These are phyloP conservation scores for Caenorhabditis sp. DNA, from an alignment of 2,888 invertebrate species.

Conservation along the genomic window DNA sequence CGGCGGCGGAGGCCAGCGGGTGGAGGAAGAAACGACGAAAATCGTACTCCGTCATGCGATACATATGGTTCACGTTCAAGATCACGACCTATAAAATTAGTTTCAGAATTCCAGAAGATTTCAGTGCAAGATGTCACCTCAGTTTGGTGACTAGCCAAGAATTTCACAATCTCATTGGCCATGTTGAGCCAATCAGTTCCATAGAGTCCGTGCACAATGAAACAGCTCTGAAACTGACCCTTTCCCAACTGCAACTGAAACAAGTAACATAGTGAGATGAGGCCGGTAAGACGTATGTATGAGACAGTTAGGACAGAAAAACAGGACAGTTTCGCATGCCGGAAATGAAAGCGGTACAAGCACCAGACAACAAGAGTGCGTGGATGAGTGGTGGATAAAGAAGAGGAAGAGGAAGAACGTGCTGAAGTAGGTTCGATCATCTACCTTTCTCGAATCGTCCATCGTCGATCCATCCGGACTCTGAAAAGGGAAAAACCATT, in stretches of 20 bases:
- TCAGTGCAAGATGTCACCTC: too few species aligned
- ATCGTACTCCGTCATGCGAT: slow-evolving; percentile 15
- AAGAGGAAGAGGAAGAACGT: not conserved
- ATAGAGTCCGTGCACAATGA: slow-evolving; percentile 45
- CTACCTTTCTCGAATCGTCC: slow-evolving; percentile 30
- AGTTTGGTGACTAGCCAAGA: slow-evolving; percentile 2
- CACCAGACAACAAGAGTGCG: too few species aligned
- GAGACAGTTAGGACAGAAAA: too few species aligned
- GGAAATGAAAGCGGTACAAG: too few species aligned
- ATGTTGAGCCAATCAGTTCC: slow-evolving; percentile 28
- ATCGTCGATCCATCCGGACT: slow-evolving; percentile 1
- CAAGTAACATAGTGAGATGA: too few species aligned
- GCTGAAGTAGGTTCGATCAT: not conserved
- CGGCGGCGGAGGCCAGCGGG: not conserved
- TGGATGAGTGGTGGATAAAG: too few species aligned
- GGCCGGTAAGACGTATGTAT: not conserved
- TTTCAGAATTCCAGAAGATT: too few species aligned
- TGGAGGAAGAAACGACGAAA: slow-evolving; percentile 31
- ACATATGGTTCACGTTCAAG: slow-evolving; percentile 29
- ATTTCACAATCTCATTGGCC: slow-evolving; percentile 1
- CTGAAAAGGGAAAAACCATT: slow-evolving; percentile 26
- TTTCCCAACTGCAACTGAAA: too few species aligned
- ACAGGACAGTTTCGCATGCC: too few species aligned
- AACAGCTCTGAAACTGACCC: slow-evolving; percentile 33
- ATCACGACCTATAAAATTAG: slow-evolving; percentile 14